Evolutionary conservation across 2,888 invertebrate species (phyloP).

Genomic region (Pherbina coryleti): DNA sequence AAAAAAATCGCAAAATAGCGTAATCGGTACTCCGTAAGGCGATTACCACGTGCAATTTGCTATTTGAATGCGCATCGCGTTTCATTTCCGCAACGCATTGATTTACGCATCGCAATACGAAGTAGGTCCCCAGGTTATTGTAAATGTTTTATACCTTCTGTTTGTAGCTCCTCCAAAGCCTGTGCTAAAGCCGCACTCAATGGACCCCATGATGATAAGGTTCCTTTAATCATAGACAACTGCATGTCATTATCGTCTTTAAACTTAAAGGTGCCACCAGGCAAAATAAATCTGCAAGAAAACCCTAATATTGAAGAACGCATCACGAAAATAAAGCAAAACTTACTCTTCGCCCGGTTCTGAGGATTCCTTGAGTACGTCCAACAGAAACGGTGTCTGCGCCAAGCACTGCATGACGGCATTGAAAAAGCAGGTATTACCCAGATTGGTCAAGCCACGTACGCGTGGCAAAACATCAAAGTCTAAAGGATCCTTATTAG

Average conservation of each 20-base stretch:
- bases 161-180: conserved; percentile 78
- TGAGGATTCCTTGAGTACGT: conserved; percentile 79
- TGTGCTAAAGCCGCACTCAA: conserved; percentile 78
- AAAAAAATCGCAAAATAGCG: no score
- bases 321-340: not conserved
- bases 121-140: no score
- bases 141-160: conserved; percentile 58
- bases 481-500: conserved; percentile 10
- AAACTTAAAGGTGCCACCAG: conserved; percentile 78
- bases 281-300: conserved; percentile 73
- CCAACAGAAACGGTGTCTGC: conserved; percentile 83
- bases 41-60: no score
- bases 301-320: not conserved
- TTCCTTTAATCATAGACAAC: conserved; percentile 76
- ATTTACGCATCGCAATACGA: no score
- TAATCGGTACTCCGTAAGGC: no score
- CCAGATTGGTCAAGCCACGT: conserved; percentile 89
- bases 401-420: conserved; percentile 94
- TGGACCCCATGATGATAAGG: conserved; percentile 77
- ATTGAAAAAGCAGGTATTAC: conserved; percentile 98
- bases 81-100: no score
- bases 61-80: no score
- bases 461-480: conserved; percentile 71
- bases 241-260: conserved; percentile 72
- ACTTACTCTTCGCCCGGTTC: conserved; percentile 75